phyloP scores from a whole-genome alignment of 92 coral and sea anemone species.

The Umimayanthus kanabou region DNA sequence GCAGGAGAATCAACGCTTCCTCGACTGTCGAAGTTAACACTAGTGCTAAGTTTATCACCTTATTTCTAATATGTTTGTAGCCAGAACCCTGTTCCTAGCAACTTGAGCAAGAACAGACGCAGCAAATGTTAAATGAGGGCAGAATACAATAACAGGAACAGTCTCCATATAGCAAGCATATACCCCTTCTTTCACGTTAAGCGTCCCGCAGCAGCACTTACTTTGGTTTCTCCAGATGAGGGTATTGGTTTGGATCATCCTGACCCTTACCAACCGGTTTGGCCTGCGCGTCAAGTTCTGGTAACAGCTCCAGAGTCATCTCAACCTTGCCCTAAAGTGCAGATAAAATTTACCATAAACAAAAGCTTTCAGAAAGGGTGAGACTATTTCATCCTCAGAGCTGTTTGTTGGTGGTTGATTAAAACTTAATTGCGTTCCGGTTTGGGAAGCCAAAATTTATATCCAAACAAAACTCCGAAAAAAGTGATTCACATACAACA shows the following conservation, averaged over 20 bases:
- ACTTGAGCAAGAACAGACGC: background rate
- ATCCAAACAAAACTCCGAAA: no score
- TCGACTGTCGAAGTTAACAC: background rate
- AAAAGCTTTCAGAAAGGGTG: background rate
- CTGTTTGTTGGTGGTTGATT: background rate
- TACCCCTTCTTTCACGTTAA: background rate
- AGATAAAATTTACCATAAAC: background rate
- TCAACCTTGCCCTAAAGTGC: conserved; percentile 83
- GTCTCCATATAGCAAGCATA: background rate
- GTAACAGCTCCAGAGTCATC: conserved; percentile 76
- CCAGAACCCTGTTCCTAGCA: background rate
- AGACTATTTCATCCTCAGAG: no score
- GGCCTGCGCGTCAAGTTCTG: conserved; percentile 68
- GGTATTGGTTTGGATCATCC: conserved; percentile 92
- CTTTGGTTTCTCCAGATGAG: conserved; percentile 89
- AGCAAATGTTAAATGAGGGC: background rate
- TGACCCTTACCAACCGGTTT: conserved; percentile 85
- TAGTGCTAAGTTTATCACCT: background rate
- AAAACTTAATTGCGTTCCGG: background rate
- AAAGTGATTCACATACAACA: no score
- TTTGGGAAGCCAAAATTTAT: background rate
- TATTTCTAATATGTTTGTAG: no score
- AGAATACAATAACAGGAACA: background rate
- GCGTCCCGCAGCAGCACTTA: conserved; percentile 42
- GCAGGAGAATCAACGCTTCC: no score